These are phyloP conservation scores for Piaya cayana DNA, from an alignment of 2,113 vertebrate species.

Conservation along the genomic window DNA sequence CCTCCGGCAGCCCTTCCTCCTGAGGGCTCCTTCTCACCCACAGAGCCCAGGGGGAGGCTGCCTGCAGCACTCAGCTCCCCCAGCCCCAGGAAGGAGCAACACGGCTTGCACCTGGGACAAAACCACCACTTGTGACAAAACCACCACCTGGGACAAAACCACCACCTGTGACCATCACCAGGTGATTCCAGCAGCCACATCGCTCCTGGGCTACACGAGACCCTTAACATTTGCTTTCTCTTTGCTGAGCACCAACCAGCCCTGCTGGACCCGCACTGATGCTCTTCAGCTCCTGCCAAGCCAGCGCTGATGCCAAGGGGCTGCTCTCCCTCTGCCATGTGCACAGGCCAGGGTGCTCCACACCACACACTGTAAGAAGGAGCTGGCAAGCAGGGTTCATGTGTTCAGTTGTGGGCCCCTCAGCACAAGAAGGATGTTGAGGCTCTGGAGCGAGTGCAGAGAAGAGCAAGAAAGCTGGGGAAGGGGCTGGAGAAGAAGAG, in stretches of 20 bases:
- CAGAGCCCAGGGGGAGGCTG: too few species aligned
- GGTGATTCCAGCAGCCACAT: too few species aligned
- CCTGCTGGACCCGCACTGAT: fast-evolving
- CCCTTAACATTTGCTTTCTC: too few species aligned
- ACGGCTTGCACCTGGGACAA: background rate
- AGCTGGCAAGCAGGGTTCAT: background rate
- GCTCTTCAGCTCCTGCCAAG: background rate
- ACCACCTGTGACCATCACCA: fast-evolving
- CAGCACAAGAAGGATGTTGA: too few species aligned
- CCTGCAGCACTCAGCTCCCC: too few species aligned
- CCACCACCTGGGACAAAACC: background rate
- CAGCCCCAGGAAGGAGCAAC: background rate
- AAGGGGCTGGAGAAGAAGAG: too few species aligned
- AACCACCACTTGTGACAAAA: fast-evolving
- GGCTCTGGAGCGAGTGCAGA: too few species aligned
- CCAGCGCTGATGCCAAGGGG: fast-evolving
- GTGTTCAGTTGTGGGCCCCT: too few species aligned
- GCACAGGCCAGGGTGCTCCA: background rate
- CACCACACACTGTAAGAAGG: fast-evolving
- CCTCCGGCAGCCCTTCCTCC: background rate
- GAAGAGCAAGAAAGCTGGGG: too few species aligned
- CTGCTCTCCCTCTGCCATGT: background rate
- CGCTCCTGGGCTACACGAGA: too few species aligned
- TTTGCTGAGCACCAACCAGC: fast-evolving
- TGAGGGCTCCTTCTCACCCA: too few species aligned